Evolutionary conservation across 2,888 invertebrate genomes (phyloP).

Genomic region (Chrysotoxum bicinctum): DNA sequence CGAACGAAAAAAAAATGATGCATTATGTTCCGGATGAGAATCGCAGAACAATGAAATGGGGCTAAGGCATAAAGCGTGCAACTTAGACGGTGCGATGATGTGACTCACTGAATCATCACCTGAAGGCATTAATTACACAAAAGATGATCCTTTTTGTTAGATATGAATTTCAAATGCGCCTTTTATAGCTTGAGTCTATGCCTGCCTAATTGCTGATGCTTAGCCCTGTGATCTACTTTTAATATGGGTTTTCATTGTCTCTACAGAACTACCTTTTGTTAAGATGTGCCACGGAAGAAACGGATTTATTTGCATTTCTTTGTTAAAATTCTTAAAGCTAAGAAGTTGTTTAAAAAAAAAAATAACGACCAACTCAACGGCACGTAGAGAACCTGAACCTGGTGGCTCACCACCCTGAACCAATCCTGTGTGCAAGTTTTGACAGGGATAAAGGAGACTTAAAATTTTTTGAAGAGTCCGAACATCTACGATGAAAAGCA

Average conservation of each 20-base stretch:
- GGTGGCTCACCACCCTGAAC: too few species aligned
- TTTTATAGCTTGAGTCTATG: neutral
- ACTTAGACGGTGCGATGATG: neutral
- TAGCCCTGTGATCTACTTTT: slow-evolving; percentile 44
- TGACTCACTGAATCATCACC: slow-evolving; percentile 55
- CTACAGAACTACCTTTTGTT: neutral
- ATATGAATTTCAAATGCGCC: slow-evolving; percentile 36
- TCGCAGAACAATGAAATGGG: slow-evolving; percentile 45
- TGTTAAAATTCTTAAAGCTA: neutral
- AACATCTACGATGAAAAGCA: too few species aligned
- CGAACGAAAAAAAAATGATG: too few species aligned
- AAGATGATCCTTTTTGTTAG: slow-evolving; percentile 32
- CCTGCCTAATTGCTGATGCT: slow-evolving; percentile 34
- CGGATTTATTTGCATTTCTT: slow-evolving; percentile 5
- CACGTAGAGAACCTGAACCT: too few species aligned
- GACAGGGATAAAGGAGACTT: too few species aligned
- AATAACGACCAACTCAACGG: too few species aligned
- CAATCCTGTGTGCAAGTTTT: too few species aligned
- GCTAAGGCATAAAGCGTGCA: slow-evolving; percentile 18
- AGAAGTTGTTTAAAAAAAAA: neutral
- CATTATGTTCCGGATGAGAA: slow-evolving; percentile 47
- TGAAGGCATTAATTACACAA: slow-evolving; percentile 58
- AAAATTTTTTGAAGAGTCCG: too few species aligned
- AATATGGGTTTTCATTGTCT: neutral
- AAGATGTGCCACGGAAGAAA: neutral